Evolutionary conservation across 2,797 vertebrate genomes (phyloP).

Genomic region (Cirrhinus mrigala): DNA sequence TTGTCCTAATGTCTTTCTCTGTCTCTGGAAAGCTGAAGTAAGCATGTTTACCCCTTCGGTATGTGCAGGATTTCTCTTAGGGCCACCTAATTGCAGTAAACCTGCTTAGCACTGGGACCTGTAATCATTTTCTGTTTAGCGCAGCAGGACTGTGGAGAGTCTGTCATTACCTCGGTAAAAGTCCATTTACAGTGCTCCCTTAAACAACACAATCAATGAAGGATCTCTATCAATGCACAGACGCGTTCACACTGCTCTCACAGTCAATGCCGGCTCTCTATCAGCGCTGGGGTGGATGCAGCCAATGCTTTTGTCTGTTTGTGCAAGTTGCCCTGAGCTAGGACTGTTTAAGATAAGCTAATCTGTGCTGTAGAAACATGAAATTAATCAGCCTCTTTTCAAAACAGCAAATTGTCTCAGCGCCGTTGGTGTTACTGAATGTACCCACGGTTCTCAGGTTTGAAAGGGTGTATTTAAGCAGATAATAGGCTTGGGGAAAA

Average conservation of each 20-base stretch:
- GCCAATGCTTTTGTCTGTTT: constrained; percentile 3
- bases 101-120: constrained; percentile 55
- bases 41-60: constrained; percentile 37
- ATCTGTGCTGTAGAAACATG: constrained; percentile 10
- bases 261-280: constrained; percentile 46
- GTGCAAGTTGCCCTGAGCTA: neutral
- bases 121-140: constrained; percentile 60
- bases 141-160: constrained; percentile 48
- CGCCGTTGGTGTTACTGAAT: neutral
- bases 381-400: neutral
- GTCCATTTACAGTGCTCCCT: constrained; percentile 56
- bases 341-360: neutral
- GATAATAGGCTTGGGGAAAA: constrained; percentile 46
- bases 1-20: constrained; percentile 29
- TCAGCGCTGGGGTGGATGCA: constrained; percentile 1
- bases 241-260: neutral
- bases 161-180: constrained; percentile 60
- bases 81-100: constrained; percentile 54
- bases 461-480: constrained; percentile 39
- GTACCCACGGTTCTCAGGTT: constrained; percentile 1
- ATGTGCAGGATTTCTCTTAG: constrained; percentile 49
- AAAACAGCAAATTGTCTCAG: neutral
- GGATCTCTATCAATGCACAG: constrained; percentile 36
- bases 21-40: constrained; percentile 48
- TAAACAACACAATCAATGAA: constrained; percentile 61